Conservation (phyloP, 2,797 vertebrate genomes). For the Sphenodon punctatus region DNA sequence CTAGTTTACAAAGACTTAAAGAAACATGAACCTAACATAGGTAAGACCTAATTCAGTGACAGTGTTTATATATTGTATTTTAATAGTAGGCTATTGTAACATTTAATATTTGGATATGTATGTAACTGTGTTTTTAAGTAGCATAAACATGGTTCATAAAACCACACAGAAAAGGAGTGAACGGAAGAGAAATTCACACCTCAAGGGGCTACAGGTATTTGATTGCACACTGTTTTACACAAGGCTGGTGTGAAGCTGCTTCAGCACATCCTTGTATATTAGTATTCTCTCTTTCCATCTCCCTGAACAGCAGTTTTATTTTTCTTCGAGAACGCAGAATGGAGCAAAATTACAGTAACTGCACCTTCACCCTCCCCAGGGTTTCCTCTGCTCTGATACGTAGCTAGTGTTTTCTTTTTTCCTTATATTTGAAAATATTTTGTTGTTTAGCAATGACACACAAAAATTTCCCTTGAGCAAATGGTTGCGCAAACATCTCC, state of each 20-base stretch:
- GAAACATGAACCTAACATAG: too few relatives aligned
- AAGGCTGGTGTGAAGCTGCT: accelerated
- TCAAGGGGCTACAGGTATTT: neutral
- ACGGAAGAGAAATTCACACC: neutral
- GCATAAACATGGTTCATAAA: too few relatives aligned
- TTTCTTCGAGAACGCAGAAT: neutral
- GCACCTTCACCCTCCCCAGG: neutral
- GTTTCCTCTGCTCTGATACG: neutral
- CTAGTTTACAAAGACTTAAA: too few relatives aligned
- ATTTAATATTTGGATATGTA: too few relatives aligned
- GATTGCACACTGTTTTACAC: neutral
- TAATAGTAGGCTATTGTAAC: neutral
- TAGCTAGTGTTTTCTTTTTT: neutral
- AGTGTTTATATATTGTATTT: neutral
- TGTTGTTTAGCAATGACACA: neutral
- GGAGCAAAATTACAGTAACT: neutral
- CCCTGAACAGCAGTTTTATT: too few relatives aligned
- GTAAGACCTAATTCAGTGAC: too few relatives aligned
- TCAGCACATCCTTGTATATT: too few relatives aligned
- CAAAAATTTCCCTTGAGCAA: neutral
- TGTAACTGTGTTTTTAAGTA: too few relatives aligned
- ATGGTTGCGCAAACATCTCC: neutral
- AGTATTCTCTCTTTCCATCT: too few relatives aligned
- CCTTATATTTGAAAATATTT: neutral
- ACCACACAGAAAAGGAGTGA: neutral